A percentile compares a stretch with the other conserved stretches of the same genome.
Conservation (phyloP, 2,888 invertebrate species). For the Tipula vernalis region DNA sequence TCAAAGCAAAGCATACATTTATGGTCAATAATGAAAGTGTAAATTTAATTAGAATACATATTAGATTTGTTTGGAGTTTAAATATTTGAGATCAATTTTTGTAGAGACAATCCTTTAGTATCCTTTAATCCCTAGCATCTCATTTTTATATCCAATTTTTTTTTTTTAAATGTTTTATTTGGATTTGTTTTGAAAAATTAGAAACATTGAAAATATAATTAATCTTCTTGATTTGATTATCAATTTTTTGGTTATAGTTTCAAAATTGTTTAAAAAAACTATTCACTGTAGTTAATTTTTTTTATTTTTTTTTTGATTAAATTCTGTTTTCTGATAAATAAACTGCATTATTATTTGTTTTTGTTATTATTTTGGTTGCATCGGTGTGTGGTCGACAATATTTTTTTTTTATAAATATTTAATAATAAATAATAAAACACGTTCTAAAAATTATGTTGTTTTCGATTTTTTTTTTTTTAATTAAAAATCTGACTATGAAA, state of each 20-base stretch:
- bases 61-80: background rate
- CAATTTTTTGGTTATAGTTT: background rate
- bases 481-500: background rate
- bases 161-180: background rate
- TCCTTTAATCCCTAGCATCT: background rate
- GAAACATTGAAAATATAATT: background rate
- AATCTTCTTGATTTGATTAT: background rate
- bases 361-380: slow-evolving; percentile 9
- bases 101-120: background rate
- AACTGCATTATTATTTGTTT: background rate
- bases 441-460: background rate
- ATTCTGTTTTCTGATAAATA: background rate
- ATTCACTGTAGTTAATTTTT: background rate
- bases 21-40: background rate
- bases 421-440: slow-evolving; percentile 7
- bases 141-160: background rate
- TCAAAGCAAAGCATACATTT: background rate
- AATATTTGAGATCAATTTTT: background rate
- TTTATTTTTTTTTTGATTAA: background rate
- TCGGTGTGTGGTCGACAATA: slow-evolving; percentile 10
- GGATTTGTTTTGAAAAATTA: background rate
- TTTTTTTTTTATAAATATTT: background rate
- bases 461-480: background rate
- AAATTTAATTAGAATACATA: background rate
- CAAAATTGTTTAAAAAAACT: background rate